A percentile compares a stretch with the other conserved stretches of the same genome.
phyloP scores from a whole-genome alignment of 2,113 vertebrate genomes.

The Vidua macroura region DNA sequence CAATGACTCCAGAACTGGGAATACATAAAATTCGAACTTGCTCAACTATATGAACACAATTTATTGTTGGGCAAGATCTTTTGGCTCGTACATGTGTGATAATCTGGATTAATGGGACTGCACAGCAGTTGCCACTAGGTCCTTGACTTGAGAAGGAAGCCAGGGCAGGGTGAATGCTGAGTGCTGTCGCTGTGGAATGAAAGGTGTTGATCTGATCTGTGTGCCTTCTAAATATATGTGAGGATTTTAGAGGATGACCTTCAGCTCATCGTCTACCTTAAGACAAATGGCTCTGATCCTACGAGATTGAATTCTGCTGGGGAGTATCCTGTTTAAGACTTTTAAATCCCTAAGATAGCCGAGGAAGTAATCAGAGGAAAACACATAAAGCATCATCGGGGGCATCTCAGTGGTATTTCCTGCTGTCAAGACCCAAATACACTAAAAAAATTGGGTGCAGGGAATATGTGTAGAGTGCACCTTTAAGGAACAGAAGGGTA shows the following conservation, averaged over 20 bases:
- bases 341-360: background rate
- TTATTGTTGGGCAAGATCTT: background rate
- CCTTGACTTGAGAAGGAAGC: background rate
- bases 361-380: background rate
- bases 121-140: background rate
- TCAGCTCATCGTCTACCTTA: background rate
- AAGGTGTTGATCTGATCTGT: background rate
- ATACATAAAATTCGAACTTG: background rate
- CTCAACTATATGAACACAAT: background rate
- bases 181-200: background rate
- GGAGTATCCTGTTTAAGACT: background rate
- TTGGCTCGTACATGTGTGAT: background rate
- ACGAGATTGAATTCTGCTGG: background rate
- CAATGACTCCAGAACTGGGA: background rate
- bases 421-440: background rate
- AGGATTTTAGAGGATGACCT: slow-evolving; percentile 25
- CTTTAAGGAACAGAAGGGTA: background rate
- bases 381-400: background rate
- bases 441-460: background rate
- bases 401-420: background rate
- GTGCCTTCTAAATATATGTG: background rate
- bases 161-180: background rate
- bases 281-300: background rate
- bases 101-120: background rate
- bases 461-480: background rate